A percentile compares a stretch with the other conserved stretches of the same genome.
phyloP scores from a whole-genome alignment of 1,140 invertebrate genomes.

The Drosophila kanapiae region DNA sequence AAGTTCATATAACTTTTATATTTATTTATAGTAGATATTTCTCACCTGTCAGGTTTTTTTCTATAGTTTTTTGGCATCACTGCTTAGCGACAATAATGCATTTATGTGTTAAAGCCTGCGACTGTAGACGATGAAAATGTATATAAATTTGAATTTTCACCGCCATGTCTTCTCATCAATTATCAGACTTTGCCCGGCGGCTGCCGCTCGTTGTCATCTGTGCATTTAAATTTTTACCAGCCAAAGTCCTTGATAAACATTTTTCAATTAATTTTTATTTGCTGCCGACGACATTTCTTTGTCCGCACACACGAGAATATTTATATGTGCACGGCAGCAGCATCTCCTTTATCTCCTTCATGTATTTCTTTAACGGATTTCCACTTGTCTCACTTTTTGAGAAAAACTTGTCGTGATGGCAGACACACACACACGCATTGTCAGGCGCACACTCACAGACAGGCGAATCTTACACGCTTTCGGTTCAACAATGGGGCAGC shows the following conservation, averaged over 20 bases:
- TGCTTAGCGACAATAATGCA: constrained; percentile 36
- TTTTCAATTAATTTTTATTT: constrained; percentile 84
- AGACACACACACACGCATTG: constrained; percentile 50
- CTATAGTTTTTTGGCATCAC: neutral
- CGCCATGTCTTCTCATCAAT: constrained; percentile 41
- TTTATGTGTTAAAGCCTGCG: constrained; percentile 35
- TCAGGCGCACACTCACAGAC: constrained; percentile 53
- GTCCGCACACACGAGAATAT: constrained; percentile 44
- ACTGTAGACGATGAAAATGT: constrained; percentile 15
- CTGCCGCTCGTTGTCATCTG: neutral
- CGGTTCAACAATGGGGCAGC: constrained; percentile 30
- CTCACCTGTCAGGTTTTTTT: neutral
- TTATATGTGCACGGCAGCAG: constrained; percentile 37
- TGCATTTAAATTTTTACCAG: constrained; percentile 55
- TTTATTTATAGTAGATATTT: too few relatives aligned
- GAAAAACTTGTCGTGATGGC: constrained; percentile 75
- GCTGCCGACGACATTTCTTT: constrained; percentile 77
- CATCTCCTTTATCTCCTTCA: constrained; percentile 74
- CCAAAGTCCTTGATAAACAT: constrained; percentile 81
- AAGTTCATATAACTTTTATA: too few relatives aligned
- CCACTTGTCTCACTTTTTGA: constrained; percentile 80
- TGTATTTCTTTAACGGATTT: constrained; percentile 82
- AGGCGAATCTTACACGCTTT: constrained; percentile 32
- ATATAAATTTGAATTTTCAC: constrained; percentile 49
- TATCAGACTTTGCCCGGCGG: constrained; percentile 23